Conservation (phyloP, 2,113 vertebrate species). For the Colistium nudipinnis region DNA sequence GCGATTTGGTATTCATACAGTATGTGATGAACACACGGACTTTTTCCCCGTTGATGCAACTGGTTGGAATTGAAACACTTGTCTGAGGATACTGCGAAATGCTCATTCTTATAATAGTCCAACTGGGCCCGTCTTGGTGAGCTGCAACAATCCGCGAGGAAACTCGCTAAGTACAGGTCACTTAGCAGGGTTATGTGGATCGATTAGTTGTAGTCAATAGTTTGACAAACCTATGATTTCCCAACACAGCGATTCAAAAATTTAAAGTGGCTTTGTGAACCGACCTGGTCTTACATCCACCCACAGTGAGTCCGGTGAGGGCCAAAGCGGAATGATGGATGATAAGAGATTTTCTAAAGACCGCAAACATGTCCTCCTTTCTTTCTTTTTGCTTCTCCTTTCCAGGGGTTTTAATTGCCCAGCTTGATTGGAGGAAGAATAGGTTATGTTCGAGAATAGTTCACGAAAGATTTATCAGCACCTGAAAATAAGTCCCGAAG, state of each 20-base stretch:
- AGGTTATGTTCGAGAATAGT: not conserved
- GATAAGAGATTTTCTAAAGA: conserved; percentile 34
- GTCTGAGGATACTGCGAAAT: not conserved
- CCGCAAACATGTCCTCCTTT: conserved; percentile 10
- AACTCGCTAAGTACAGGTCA: not conserved
- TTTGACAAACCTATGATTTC: not conserved
- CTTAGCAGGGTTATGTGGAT: not conserved
- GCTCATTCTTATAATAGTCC: no score
- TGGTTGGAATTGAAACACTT: not conserved
- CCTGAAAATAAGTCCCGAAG: conserved; percentile 18
- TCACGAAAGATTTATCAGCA: conserved; percentile 25
- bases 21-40: conserved; percentile 29
- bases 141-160: not conserved
- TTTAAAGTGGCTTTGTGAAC: not conserved
- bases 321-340: conserved; percentile 31
- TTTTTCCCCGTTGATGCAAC: conserved; percentile 5
- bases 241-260: no score
- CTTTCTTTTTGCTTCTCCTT: not conserved
- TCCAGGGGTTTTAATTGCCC: not conserved
- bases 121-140: not conserved
- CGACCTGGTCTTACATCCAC: not conserved
- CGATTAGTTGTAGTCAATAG: not conserved
- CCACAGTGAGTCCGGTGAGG: not conserved
- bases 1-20: conserved; percentile 7
- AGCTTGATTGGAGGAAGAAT: not conserved